A percentile compares a stretch with the other conserved stretches of the same genome.
These are phyloP conservation scores for Macropus fuliginosus DNA, from an alignment of 2,797 vertebrate genomes.

Conservation along the genomic window DNA sequence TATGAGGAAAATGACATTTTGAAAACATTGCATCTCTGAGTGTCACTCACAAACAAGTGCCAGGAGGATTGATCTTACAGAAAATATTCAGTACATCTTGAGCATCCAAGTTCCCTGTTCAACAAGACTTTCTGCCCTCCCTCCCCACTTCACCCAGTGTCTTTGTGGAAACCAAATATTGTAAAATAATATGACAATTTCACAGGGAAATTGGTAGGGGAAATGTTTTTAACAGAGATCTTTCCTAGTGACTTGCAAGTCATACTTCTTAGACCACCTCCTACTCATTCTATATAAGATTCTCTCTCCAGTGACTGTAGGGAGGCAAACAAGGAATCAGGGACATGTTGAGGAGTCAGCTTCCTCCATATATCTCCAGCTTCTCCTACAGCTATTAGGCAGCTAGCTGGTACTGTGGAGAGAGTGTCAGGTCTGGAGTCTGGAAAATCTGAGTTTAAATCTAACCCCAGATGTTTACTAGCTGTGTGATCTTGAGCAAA, in stretches of 20 bases:
- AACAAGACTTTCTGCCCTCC: no score
- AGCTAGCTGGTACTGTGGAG: not conserved
- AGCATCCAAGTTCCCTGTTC: not conserved
- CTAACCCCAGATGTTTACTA: not conserved
- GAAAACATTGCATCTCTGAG: not conserved
- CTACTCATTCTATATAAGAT: not conserved
- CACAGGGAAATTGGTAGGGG: no score
- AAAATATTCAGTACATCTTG: not conserved
- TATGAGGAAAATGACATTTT: not conserved
- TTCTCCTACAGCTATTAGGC: not conserved
- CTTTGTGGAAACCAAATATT: not conserved
- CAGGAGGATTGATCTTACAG: not conserved
- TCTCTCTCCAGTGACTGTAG: not conserved
- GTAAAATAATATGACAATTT: not conserved
- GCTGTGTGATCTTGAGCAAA: not conserved
- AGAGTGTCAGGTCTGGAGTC: not conserved
- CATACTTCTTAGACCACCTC: not conserved
- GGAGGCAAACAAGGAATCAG: not conserved
- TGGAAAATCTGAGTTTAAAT: not conserved
- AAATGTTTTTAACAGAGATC: not conserved
- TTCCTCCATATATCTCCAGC: not conserved
- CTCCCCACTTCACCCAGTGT: not conserved
- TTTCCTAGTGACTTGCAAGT: not conserved
- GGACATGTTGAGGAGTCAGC: not conserved
- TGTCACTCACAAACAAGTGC: not conserved